Evolutionary conservation across 2,797 vertebrate species (phyloP), one percentile per base, ranked within the genome.

Genomic region (Pyrocephalus nanus): DNA sequence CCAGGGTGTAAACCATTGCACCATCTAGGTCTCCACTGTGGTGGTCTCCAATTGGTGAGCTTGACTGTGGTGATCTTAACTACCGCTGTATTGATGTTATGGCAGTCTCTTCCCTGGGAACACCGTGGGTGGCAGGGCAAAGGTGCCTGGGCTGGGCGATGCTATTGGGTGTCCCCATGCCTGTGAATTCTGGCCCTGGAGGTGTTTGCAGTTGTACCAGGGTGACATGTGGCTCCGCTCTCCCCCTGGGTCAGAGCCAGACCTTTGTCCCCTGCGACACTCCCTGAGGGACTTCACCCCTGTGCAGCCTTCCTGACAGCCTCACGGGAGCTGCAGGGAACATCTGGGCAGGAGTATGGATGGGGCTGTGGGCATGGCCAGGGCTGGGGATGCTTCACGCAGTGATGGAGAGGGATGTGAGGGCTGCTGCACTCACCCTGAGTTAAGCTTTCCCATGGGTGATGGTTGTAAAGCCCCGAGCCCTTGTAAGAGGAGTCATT

Each of bases 381-480:
- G 81, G 50, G 54, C 45, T 69, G 58, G 23, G 45, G 26, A 8
- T 32, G 30, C n/a, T 50, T 57, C 50, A 57, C 27, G 48, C 8
- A 2, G 25, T 1, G 3, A 32, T 38, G 55, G 55, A 72, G 71
- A 23, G 42, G 54, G 38, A 13, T 5, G 6, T 1, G 15, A 69
- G 5, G 16, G 47, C 32, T 0, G 0, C 38, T 40, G 16, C 0
- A 0, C 50, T 64, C 7, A 4, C 17, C 7, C 42, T 2, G 16
- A 36, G 15, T 0, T 1, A 23, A 72, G 25, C 42, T 75, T 72
- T 85, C 30, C 48, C 27, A 7, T 12, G 43, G n/a, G 18, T 51
- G 55, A 23, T 50, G 32, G 60, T 4, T 67, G 26, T 57, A 45
- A 55, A 91, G 17, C 32, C 9, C 16, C 2, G 3, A 9, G 21